Evolutionary conservation across 2,797 vertebrate species (phyloP).

Genomic region (Petrocephalus sullivani): DNA sequence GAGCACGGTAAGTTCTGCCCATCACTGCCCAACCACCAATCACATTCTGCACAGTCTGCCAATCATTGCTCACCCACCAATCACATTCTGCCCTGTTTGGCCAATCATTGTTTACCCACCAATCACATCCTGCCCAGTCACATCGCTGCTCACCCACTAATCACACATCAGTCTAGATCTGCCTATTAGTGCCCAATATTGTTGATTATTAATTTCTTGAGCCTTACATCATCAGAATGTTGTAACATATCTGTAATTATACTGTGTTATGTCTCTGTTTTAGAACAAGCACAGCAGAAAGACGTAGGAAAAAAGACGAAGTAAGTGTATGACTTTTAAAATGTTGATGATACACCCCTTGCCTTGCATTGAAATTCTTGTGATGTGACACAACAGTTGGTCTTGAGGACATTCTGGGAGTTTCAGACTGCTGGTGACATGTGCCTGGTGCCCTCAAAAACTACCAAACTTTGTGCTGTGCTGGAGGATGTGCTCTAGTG

Average conservation of each 20-base stretch:
- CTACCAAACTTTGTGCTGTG: background rate
- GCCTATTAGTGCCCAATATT: background rate
- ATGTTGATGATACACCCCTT: background rate
- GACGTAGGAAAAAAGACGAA: constrained; percentile 54
- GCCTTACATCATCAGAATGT: background rate
- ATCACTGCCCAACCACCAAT: background rate
- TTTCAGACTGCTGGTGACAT: constrained; percentile 11
- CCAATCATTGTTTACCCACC: background rate
- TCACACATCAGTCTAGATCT: background rate
- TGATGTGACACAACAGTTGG: background rate
- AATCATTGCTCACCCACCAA: background rate
- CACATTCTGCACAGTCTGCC: background rate
- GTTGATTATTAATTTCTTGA: background rate
- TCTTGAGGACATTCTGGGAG: background rate
- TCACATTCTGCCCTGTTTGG: background rate
- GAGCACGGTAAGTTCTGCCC: constrained; percentile 63
- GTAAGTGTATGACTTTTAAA: constrained; percentile 56
- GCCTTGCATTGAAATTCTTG: background rate
- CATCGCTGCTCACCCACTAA: background rate
- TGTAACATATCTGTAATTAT: constrained; percentile 9
- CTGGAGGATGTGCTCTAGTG: background rate
- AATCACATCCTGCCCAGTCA: background rate
- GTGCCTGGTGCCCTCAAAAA: background rate
- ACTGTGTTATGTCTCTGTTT: constrained; percentile 28
- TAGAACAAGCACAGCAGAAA: constrained; percentile 66